phyloP scores from a whole-genome alignment of 2,797 vertebrate species.

The Pseudochaenichthys georgianus region DNA sequence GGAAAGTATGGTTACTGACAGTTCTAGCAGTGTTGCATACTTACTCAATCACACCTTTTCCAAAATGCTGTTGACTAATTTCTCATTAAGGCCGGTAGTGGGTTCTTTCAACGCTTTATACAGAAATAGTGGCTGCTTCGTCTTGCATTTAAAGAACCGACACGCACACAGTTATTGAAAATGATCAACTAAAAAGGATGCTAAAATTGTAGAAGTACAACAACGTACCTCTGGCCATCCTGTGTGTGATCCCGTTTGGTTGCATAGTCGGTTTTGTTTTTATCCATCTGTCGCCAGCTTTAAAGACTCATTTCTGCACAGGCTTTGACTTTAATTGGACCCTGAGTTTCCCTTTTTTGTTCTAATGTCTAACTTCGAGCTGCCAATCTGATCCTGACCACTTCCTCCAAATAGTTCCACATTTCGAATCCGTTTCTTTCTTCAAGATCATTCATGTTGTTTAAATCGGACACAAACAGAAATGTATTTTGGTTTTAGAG shows the following conservation, averaged over 20 bases:
- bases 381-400: slow-evolving; percentile 5
- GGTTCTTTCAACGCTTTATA: slow-evolving; percentile 64
- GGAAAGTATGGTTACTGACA: slow-evolving; percentile 74
- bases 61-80: slow-evolving; percentile 77
- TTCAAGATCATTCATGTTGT: background rate
- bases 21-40: slow-evolving; percentile 84
- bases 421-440: slow-evolving; percentile 2
- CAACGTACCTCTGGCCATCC: slow-evolving; percentile 18
- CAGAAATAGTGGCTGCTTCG: slow-evolving; percentile 57
- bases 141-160: slow-evolving; percentile 50
- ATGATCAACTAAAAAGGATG: slow-evolving; percentile 23
- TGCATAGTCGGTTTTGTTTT: slow-evolving; percentile 66
- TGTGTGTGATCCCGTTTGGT: slow-evolving; percentile 53
- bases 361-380: slow-evolving; percentile 6
- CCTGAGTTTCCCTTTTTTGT: slow-evolving; percentile 47
- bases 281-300: slow-evolving; percentile 25
- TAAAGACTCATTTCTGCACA: slow-evolving; percentile 33
- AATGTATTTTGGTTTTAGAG: background rate
- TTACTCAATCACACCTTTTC: slow-evolving; percentile 76
- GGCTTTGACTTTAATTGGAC: slow-evolving; percentile 52
- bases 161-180: slow-evolving; percentile 34
- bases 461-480: background rate
- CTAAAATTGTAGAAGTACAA: background rate
- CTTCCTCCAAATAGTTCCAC: background rate
- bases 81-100: slow-evolving; percentile 83